phyloP scores from a whole-genome alignment of 2,888 invertebrate genomes.

The Bombylius major region DNA sequence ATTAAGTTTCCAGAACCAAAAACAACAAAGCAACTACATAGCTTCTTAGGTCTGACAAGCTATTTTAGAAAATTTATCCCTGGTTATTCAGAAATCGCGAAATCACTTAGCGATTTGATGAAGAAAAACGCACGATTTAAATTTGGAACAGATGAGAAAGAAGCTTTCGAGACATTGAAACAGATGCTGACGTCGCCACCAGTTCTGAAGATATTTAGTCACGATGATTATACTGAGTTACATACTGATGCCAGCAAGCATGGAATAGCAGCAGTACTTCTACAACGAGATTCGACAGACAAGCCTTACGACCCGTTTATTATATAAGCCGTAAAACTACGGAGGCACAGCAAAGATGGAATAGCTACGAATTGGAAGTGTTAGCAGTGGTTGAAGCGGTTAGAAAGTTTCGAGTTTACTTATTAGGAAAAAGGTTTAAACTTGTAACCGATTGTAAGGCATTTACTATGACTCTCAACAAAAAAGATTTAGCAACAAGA shows the following conservation, averaged over 20 bases:
- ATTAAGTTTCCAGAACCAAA: slow-evolving; percentile 5
- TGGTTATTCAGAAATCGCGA: not conserved
- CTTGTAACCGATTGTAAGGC: slow-evolving; percentile 14
- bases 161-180: too few species aligned
- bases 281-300: too few species aligned
- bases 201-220: too few species aligned
- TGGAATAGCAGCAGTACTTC: too few species aligned
- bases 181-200: too few species aligned
- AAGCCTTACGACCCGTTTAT: too few species aligned
- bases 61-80: slow-evolving; percentile 7
- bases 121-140: not conserved
- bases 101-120: not conserved
- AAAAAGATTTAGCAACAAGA: slow-evolving; percentile 12
- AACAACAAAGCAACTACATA: slow-evolving; percentile 4
- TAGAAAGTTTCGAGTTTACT: not conserved
- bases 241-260: too few species aligned
- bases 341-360: too few species aligned
- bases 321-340: too few species aligned
- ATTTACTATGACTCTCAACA: slow-evolving; percentile 12
- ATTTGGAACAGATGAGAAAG: slow-evolving; percentile 3
- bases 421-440: slow-evolving; percentile 13
- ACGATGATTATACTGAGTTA: too few species aligned
- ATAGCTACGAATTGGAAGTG: slow-evolving; percentile 7
- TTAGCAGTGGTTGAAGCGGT: slow-evolving; percentile 5
- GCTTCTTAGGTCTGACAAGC: slow-evolving; percentile 1